Conservation (phyloP, 2,888 invertebrate genomes). For the Orthonevra nobilis region DNA sequence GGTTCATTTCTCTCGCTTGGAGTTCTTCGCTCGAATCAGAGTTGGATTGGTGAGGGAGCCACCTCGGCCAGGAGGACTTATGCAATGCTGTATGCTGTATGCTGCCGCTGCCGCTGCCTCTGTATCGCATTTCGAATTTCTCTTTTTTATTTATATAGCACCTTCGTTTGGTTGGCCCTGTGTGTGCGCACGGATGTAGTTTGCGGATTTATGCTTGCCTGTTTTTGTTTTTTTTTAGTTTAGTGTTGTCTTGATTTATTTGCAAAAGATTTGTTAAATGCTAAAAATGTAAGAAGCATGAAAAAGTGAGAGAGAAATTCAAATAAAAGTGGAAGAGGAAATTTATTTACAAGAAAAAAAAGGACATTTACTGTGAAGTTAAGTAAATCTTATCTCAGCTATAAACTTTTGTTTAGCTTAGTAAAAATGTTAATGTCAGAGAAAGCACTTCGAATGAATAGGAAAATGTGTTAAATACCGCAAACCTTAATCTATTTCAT, state of each 20-base stretch:
- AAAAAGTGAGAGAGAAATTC: slow-evolving; percentile 25
- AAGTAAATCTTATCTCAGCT: too few relatives aligned
- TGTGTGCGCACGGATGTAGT: slow-evolving; percentile 11
- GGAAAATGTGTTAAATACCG: too few relatives aligned
- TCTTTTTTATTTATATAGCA: slow-evolving; percentile 59
- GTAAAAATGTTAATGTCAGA: too few relatives aligned
- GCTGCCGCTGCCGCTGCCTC: too few relatives aligned
- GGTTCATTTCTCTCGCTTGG: slow-evolving; percentile 56
- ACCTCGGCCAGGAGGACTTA: slow-evolving; percentile 46
- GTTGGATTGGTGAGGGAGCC: slow-evolving; percentile 17
- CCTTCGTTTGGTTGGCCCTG: slow-evolving; percentile 5
- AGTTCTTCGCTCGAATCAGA: too few relatives aligned
- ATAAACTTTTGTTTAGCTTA: too few relatives aligned
- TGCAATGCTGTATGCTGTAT: slow-evolving; percentile 48
- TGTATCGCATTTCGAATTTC: slow-evolving; percentile 64
- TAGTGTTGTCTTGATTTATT: slow-evolving; percentile 28
- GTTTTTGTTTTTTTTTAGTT: neutral
- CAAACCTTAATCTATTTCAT: too few relatives aligned
- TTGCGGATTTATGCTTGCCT: slow-evolving; percentile 6
- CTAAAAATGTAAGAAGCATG: slow-evolving; percentile 13
- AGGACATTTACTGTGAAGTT: too few relatives aligned
- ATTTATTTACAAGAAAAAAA: too few relatives aligned
- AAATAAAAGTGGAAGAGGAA: too few relatives aligned
- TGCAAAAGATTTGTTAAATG: neutral
- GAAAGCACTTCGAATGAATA: too few relatives aligned